Percentiles rank a stretch among this genome's conserved stretches.
Conservation (phyloP, 2,888 invertebrate species). For the Cataglyphis cursor region DNA sequence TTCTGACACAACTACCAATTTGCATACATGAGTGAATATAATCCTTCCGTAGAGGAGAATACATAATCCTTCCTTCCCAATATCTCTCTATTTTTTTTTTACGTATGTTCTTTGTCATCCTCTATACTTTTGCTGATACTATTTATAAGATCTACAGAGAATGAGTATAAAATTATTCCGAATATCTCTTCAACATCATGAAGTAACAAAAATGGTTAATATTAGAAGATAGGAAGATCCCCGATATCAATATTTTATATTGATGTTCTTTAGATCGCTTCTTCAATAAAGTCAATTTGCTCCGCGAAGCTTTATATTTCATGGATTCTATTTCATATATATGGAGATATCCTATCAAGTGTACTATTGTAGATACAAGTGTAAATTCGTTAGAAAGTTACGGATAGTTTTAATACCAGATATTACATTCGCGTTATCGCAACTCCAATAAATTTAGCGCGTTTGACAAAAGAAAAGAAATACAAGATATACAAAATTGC, state of each 20-base stretch:
- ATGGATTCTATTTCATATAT: background rate
- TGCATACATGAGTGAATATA: background rate
- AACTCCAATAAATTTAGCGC: background rate
- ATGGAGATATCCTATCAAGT: background rate
- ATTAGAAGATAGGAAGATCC: background rate
- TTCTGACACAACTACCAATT: background rate
- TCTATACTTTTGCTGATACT: background rate
- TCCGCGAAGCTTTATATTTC: background rate
- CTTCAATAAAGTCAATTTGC: background rate
- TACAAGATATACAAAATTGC: background rate
- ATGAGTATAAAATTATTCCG: background rate
- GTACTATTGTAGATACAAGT: no score
- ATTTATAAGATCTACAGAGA: background rate
- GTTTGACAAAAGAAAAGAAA: background rate
- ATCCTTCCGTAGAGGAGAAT: background rate
- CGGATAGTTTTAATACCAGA: background rate
- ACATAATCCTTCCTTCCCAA: constrained; percentile 8
- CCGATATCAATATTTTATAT: background rate
- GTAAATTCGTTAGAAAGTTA: constrained; percentile 16
- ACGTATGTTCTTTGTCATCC: background rate
- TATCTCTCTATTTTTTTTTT: background rate
- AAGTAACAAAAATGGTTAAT: background rate
- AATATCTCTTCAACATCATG: background rate
- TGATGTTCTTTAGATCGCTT: background rate
- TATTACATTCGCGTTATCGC: background rate